A percentile compares a stretch with the other conserved stretches of the same genome.
Evolutionary conservation across 2,113 vertebrate species (phyloP).

Genomic region (Seriola rivoliana): DNA sequence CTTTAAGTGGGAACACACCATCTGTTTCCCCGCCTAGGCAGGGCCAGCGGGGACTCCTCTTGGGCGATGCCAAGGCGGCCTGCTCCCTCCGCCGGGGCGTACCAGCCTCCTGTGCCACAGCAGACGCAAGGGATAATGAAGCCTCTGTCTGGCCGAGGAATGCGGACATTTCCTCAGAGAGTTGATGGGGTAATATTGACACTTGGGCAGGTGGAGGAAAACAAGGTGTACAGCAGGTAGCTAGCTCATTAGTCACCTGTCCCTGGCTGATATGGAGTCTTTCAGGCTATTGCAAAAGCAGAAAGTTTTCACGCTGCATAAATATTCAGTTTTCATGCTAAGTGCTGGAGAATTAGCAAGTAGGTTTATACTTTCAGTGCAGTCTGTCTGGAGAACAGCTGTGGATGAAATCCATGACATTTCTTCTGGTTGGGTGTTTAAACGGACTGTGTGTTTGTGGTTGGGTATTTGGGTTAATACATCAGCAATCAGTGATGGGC

Average conservation of each 20-base stretch:
- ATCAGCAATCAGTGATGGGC: slow-evolving; percentile 5
- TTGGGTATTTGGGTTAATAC: slow-evolving; percentile 17
- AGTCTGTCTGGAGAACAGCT: slow-evolving; percentile 32
- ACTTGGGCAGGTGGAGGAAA: slow-evolving; percentile 77
- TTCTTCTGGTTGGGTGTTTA: slow-evolving; percentile 1
- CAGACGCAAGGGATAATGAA: slow-evolving; percentile 80
- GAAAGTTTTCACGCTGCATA: slow-evolving; percentile 38
- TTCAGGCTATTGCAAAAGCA: slow-evolving; percentile 27
- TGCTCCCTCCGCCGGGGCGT: slow-evolving; percentile 57
- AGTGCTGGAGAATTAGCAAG: slow-evolving; percentile 39
- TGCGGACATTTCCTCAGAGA: slow-evolving; percentile 70
- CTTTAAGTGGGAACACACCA: slow-evolving; percentile 83
- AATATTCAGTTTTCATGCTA: slow-evolving; percentile 32
- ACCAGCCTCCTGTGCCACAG: slow-evolving; percentile 74
- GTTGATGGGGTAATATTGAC: slow-evolving; percentile 65
- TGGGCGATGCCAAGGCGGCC: slow-evolving; percentile 77
- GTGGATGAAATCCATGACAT: slow-evolving; percentile 4
- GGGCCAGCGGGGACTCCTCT: slow-evolving; percentile 78
- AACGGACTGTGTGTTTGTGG: background rate
- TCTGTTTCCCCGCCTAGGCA: slow-evolving; percentile 82
- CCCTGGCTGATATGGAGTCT: slow-evolving; percentile 37
- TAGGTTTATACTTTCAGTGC: slow-evolving; percentile 26
- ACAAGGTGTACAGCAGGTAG: slow-evolving; percentile 76
- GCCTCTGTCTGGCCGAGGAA: slow-evolving; percentile 70
- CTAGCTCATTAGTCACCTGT: slow-evolving; percentile 66